Base-by-base conservation (phyloP, 2,797 vertebrate species). In the Cyclopterus lumpus region DNA sequence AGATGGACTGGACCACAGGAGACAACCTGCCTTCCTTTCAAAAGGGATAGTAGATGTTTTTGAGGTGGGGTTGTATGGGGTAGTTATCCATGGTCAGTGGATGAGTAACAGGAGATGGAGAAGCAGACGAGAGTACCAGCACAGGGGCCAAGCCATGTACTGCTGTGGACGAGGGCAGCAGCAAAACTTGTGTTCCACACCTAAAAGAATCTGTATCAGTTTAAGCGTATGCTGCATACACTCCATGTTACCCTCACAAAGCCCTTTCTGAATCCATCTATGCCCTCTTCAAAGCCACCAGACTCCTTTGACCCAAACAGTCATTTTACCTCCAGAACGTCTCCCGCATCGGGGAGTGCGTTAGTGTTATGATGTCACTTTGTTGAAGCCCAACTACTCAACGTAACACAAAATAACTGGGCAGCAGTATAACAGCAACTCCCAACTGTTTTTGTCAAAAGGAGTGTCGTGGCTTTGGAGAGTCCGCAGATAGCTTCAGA, bases 1-100 rank as follows among this genome's bases (percentile, higher is more conserved):
- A 49, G 48, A 67, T 57, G 34, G 70, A 69, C 46, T 48, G 67
- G 63, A 75, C 36, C 48, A 74, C 42, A 48, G 54, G 60, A 80
- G 30, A 67, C 63, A 72, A 77, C 42, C 75, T 28, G 54, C 38
- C 51, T 60, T 60, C 62, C 16, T 48, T 67, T 32, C 57, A 22
- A 22, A 51, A 51, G 48, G 48, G 48, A 51, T 30, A 16, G 26
- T 18, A 30, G 26, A 30, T 18, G 53, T 30, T 16, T 24, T 28
- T 55, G 53, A 55, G 26, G 53, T 30, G 26, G 24, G 26, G 26
- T 55, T 28, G 7, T 16, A 16, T 55, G 26, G 15, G 26, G 14
- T 28, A 54, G n/a, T 24, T 5, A 22, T 51, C 22, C 49, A 12
- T 51, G 22, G 49, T 53, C 22, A 53, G 22, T 24, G 51, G 12